Evolutionary conservation across 2,113 vertebrate genomes (phyloP), one percentile per base, ranked within the genome.

Genomic region (Dendropsophus ebraccatus): DNA sequence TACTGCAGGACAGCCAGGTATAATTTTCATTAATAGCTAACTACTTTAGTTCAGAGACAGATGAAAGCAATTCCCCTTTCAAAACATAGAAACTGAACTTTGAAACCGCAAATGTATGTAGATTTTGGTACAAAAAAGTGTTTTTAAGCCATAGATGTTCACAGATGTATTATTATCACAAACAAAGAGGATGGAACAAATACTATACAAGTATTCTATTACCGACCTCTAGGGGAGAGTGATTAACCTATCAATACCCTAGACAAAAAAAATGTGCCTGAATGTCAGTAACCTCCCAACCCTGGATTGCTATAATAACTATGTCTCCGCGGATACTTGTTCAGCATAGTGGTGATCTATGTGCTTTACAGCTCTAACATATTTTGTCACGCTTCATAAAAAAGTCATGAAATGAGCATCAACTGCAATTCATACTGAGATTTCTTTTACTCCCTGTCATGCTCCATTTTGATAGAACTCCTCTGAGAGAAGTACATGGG

Each of bases 101-200:
- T 28, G 1, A 74, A 25, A 25, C 14, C 41, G 72, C 41, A 49
- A 25, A 47, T 5, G 37, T 49, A 73, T n/a, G 37, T 49, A 47
- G 10, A 74, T 74, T 74, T 13, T 47, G 41, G 41, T 49, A 25
- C 12, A 49, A 49, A 47, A 73, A 21, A 23, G 21, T 14, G 21
- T 45, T 45, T 45, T 45, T 45, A n/a, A 45, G 1, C 32, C 19
- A 21, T 41, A 41, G 16, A 23, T 72, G 21, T 45, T 16, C 35
- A 41, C 35, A 41, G 23, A 41, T 37, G n/a, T 28, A 74, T 72
- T 72, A 47, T 74, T 74, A 74, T 75, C 73, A 25, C 73, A 75
- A 75, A 50, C n/a, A 75, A 17, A n/a, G 12, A 45, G 5, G 14
- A 65, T n/a, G n/a, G n/a, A n/a, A n/a, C n/a, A n/a, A n/a, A n/a